These are phyloP conservation scores for Globodera ellingtonae DNA, from an alignment of 1,140 invertebrate genomes.

Conservation along the genomic window DNA sequence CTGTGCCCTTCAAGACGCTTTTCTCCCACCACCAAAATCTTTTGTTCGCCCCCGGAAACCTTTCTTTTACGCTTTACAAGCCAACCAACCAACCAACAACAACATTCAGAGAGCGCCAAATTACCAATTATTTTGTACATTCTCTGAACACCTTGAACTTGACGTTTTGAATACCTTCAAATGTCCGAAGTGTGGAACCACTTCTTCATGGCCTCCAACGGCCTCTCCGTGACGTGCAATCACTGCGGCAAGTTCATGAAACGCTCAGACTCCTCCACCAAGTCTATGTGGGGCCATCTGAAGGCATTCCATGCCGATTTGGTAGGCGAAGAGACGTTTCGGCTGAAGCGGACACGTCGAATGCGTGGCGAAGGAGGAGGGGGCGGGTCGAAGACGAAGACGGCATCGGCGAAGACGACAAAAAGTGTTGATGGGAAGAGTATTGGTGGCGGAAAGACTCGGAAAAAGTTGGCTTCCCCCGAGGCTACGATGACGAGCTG, in stretches of 20 bases:
- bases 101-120: no score
- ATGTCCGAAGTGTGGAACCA: constrained; percentile 52
- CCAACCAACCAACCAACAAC: no score
- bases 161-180: not conserved
- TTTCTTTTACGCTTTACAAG: no score
- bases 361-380: constrained; percentile 17
- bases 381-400: constrained; percentile 9
- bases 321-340: constrained; percentile 43
- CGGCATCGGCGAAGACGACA: not conserved
- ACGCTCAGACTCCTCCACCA: constrained; percentile 38
- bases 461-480: constrained; percentile 9
- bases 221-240: constrained; percentile 31
- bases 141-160: constrained; percentile 1
- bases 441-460: no score
- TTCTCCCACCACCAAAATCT: not conserved
- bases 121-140: no score
- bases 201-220: constrained; percentile 35
- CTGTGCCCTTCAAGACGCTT: not conserved
- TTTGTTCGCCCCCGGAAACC: not conserved
- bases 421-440: not conserved
- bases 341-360: constrained; percentile 35
- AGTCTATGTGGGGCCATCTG: constrained; percentile 47
- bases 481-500: not conserved
- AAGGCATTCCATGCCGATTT: constrained; percentile 40
- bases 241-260: constrained; percentile 49